Evolutionary conservation across 2,113 vertebrate genomes (phyloP).

Genomic region (Protobothrops flavoviridis): DNA sequence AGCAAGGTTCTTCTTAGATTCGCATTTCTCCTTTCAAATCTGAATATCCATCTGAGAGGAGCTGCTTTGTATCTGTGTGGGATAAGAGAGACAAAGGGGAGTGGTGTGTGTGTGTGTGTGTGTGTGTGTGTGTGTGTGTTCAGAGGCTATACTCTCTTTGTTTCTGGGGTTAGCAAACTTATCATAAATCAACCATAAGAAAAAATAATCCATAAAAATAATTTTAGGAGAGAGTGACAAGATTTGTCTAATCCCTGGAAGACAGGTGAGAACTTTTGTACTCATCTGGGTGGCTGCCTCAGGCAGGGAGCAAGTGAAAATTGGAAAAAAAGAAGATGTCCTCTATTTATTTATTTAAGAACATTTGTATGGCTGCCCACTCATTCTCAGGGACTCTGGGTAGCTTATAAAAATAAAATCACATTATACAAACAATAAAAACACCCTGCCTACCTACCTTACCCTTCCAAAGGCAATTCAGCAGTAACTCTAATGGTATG

Average conservation of each 20-base stretch:
- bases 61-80: background rate
- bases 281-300: background rate
- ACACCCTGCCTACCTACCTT: background rate
- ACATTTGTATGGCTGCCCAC: background rate
- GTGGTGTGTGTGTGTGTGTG: background rate
- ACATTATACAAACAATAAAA: background rate
- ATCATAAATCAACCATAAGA: background rate
- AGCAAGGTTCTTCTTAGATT: background rate
- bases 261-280: conserved; percentile 25
- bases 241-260: conserved; percentile 7
- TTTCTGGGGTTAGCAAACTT: conserved; percentile 4
- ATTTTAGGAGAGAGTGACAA: background rate
- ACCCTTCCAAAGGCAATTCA: conserved; percentile 32
- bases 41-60: background rate
- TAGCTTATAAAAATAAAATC: background rate
- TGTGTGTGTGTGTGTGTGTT: background rate
- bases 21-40: background rate
- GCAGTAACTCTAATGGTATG: conserved; percentile 15
- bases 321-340: background rate
- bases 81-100: background rate
- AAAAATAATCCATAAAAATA: background rate
- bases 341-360: background rate
- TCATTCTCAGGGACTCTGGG: background rate
- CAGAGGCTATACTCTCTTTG: background rate
- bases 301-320: background rate